These are phyloP conservation scores for Cryptoprocta ferox DNA, from an alignment of 2,797 vertebrate species.

Conservation along the genomic window DNA sequence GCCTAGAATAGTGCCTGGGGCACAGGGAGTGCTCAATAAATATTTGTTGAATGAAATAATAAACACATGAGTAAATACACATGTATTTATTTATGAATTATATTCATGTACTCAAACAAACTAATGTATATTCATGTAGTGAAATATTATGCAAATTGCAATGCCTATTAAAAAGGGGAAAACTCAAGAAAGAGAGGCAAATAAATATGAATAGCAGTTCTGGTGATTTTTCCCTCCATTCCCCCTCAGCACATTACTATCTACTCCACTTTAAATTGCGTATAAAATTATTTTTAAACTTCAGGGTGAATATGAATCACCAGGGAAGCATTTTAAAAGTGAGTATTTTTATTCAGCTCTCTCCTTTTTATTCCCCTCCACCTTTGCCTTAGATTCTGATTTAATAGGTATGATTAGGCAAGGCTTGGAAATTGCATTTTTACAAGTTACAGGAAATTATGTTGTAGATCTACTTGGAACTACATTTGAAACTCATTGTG, in stretches of 20 bases:
- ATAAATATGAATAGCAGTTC: conserved; percentile 38
- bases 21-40: not conserved
- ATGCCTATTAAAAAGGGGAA: not conserved
- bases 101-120: conserved; percentile 17
- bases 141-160: conserved; percentile 48
- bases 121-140: conserved; percentile 61
- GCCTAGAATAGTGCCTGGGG: not conserved
- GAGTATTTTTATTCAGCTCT: not conserved
- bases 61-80: not conserved
- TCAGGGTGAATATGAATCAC: conserved; percentile 48
- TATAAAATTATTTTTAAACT: conserved; percentile 56
- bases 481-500: not conserved
- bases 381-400: conserved; percentile 66
- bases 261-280: not conserved
- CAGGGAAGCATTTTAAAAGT: conserved; percentile 15
- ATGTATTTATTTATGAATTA: conserved; percentile 51
- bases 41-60: conserved; percentile 24
- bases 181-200: conserved; percentile 53
- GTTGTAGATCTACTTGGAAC: not conserved
- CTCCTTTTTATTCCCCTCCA: not conserved
- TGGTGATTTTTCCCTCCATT: not conserved
- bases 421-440: conserved; percentile 52
- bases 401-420: conserved; percentile 37
- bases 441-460: conserved; percentile 41
- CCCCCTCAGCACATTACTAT: conserved; percentile 10